Evolutionary conservation across 1,140 invertebrate genomes (phyloP).

Genomic region (Wiebesia pumilae): DNA sequence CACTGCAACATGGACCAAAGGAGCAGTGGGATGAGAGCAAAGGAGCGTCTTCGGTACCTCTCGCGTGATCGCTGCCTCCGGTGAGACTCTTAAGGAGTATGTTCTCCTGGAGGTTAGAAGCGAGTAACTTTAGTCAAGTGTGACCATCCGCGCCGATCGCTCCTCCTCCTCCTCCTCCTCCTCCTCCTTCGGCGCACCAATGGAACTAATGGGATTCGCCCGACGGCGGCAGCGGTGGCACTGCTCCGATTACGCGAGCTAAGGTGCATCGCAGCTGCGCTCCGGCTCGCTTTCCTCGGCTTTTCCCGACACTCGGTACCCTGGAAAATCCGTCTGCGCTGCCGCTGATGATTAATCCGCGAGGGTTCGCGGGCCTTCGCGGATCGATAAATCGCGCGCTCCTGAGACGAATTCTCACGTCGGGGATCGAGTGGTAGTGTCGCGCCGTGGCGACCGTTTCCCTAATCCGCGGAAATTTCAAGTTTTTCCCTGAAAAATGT

Average conservation of each 20-base stretch:
- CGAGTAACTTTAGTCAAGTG: constrained; percentile 72
- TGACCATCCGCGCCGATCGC: constrained; percentile 60
- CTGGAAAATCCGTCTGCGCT: constrained; percentile 8
- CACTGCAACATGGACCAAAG: too few species aligned
- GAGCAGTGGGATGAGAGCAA: neutral
- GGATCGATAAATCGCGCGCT: neutral
- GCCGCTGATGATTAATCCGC: neutral
- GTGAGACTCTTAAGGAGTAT: constrained; percentile 54
- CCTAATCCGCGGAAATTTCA: constrained; percentile 69
- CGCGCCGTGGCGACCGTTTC: constrained; percentile 56
- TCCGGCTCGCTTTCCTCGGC: neutral
- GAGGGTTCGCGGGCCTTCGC: neutral
- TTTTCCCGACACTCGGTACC: neutral
- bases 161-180: neutral
- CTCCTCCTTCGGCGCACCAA: neutral
- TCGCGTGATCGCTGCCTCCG: neutral
- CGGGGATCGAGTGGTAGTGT: neutral
- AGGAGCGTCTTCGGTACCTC: neutral
- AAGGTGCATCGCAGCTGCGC: neutral
- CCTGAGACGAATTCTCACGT: neutral
- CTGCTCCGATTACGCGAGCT: neutral
- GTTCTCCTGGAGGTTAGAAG: constrained; percentile 65
- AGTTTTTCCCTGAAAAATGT: constrained; percentile 74
- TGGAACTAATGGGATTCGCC: neutral
- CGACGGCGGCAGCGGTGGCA: too few species aligned